Base-by-base conservation (phyloP, 2,113 vertebrate species). In the Nesogale talazaci region DNA sequence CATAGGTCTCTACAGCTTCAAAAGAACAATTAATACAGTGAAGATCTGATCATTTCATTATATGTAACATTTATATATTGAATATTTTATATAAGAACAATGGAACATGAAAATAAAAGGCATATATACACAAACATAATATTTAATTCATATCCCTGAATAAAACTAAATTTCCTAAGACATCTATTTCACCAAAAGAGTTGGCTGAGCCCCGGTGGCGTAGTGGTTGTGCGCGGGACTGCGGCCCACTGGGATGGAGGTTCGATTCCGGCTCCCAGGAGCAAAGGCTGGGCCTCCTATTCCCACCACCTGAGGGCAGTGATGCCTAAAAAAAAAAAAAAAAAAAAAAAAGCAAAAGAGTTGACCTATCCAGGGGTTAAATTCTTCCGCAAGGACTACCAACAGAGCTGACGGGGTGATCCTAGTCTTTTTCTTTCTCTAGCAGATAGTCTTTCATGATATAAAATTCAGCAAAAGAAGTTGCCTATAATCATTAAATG, bases 181-280 rank as follows among this genome's bases (percentile, higher is more conserved):
- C 9, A 38, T 69, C 42, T 89, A 85, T 92, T 94, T 77, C 29
- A 81, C 46, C 42, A 89, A 94, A 91, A 77, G 85, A 40, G 85
- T 16, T 85, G 59, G 40, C n/a, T n/a, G n/a, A n/a, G n/a, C n/a
- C n/a, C n/a, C n/a, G n/a, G n/a, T n/a, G n/a, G n/a, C n/a, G n/a
- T n/a, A n/a, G n/a, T n/a, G n/a, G n/a, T n/a, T n/a, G n/a, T n/a
- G n/a, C n/a, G n/a, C n/a, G n/a, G n/a, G n/a, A n/a, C n/a, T n/a
- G n/a, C n/a, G n/a, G n/a, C n/a, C n/a, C n/a, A n/a, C n/a, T n/a
- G n/a, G n/a, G n/a, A n/a, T n/a, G n/a, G n/a, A n/a, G n/a, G n/a
- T n/a, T n/a, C n/a, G n/a, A n/a, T n/a, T n/a, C n/a, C n/a, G n/a
- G n/a, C n/a, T n/a, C n/a, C n/a, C n/a, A n/a, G n/a, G n/a, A n/a